Evolutionary conservation across 2,888 invertebrate species (phyloP).

Genomic region (Tipula helvola): DNA sequence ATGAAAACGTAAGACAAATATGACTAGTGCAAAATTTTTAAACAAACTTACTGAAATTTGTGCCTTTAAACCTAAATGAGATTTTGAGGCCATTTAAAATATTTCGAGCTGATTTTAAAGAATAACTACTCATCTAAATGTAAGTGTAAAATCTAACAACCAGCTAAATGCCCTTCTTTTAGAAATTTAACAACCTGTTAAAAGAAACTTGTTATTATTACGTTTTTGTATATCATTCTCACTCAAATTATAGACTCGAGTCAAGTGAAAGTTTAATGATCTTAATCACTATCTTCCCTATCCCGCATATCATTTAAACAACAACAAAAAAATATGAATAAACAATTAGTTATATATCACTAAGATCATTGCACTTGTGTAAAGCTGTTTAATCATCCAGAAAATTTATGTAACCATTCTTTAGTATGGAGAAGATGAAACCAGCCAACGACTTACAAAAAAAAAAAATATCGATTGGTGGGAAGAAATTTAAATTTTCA

Average conservation of each 20-base stretch:
- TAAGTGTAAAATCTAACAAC: background rate
- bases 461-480: background rate
- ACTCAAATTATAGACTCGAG: background rate
- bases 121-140: too few species aligned
- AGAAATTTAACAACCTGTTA: background rate
- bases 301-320: background rate
- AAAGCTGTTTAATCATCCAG: background rate
- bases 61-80: too few species aligned
- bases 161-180: background rate
- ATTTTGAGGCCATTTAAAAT: too few species aligned
- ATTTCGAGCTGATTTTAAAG: too few species aligned
- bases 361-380: background rate
- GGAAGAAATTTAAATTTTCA: background rate
- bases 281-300: background rate
- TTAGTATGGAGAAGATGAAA: too few species aligned
- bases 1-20: too few species aligned
- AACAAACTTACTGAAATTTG: too few species aligned
- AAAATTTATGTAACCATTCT: background rate
- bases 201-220: background rate
- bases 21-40: too few species aligned
- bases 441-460: background rate
- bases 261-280: background rate
- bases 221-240: background rate
- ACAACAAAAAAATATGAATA: background rate
- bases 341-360: background rate